Evolutionary conservation across 2,888 invertebrate species (phyloP).

Genomic region (Melitaea athalia): DNA sequence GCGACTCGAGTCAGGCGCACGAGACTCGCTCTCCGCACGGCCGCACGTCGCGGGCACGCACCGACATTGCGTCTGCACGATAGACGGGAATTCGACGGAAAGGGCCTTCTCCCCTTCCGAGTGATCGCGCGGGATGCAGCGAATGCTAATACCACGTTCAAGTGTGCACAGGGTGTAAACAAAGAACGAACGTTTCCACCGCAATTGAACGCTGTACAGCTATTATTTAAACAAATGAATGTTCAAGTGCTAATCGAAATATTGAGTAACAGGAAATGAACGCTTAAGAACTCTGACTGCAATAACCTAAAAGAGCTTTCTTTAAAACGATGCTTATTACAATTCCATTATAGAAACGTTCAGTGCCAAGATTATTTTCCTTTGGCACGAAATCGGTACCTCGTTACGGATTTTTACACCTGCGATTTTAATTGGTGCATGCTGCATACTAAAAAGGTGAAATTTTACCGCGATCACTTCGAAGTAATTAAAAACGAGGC

Average conservation of each 20-base stretch:
- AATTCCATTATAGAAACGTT: constrained; percentile 7
- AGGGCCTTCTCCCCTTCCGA: constrained; percentile 78
- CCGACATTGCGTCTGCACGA: constrained; percentile 73
- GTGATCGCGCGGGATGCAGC: constrained; percentile 78
- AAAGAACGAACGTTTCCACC: constrained; percentile 37
- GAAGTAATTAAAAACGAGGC: constrained; percentile 6
- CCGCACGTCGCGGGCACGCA: constrained; percentile 68
- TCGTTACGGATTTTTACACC: constrained; percentile 15
- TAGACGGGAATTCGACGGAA: constrained; percentile 69
- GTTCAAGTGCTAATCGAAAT: constrained; percentile 34
- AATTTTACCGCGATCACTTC: background rate
- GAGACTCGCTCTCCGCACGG: constrained; percentile 46
- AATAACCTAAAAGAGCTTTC: background rate
- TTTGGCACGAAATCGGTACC: constrained; percentile 14
- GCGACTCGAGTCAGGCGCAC: constrained; percentile 54
- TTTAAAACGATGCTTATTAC: constrained; percentile 3
- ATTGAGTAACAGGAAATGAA: constrained; percentile 16
- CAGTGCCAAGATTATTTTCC: constrained; percentile 15
- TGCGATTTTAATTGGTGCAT: constrained; percentile 23
- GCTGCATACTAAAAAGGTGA: constrained; percentile 10
- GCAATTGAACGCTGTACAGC: constrained; percentile 29
- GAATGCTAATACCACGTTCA: constrained; percentile 63
- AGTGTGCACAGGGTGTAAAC: constrained; percentile 43
- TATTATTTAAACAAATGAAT: constrained; percentile 27
- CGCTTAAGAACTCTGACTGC: constrained; percentile 13